Conservation (phyloP, 2,797 vertebrate species). For the Molossus alvarezi region DNA sequence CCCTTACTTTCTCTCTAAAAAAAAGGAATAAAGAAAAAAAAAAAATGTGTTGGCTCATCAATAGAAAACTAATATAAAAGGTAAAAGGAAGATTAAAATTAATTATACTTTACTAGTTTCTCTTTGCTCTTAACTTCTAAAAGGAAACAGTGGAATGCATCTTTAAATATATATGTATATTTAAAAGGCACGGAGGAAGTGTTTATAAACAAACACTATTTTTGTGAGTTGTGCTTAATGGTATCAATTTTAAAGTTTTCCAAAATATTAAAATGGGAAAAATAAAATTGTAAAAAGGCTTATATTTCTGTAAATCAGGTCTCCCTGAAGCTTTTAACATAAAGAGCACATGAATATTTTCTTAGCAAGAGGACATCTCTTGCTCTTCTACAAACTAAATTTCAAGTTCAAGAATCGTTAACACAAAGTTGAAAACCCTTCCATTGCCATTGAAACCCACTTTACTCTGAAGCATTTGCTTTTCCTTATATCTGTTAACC, state of each 20-base stretch:
- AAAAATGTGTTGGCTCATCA: too few species aligned
- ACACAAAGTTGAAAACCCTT: constrained; percentile 1
- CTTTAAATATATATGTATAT: neutral
- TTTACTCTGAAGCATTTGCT: neutral
- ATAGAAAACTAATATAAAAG: neutral
- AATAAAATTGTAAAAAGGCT: neutral
- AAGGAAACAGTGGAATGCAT: neutral
- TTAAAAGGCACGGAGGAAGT: neutral
- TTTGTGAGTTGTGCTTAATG: neutral
- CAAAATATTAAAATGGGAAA: neutral
- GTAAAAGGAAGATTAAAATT: neutral
- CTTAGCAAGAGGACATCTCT: neutral
- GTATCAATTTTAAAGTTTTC: neutral
- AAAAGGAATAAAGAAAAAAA: too few species aligned
- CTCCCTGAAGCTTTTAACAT: neutral
- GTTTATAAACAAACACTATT: neutral
- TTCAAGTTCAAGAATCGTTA: neutral
- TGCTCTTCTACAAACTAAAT: neutral
- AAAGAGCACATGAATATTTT: neutral
- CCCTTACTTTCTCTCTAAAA: too few species aligned
- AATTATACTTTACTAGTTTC: neutral
- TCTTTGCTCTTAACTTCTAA: neutral
- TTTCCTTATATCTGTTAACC: neutral
- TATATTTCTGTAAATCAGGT: neutral
- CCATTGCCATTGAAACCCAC: neutral